Base-by-base conservation (phyloP, 1,140 invertebrate species). In the Cardiocondyla obscurior region DNA sequence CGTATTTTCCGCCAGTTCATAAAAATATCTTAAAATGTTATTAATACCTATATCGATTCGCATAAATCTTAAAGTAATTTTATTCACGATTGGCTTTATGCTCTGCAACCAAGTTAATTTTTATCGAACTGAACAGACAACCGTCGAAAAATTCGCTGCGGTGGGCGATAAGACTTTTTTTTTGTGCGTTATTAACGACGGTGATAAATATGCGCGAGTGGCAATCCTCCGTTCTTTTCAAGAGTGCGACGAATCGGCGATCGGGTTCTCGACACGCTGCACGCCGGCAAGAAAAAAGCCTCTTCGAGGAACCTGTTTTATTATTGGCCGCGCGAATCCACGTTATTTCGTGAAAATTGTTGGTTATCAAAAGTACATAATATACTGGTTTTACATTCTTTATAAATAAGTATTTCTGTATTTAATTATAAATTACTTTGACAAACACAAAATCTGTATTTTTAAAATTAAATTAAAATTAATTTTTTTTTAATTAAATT, bases 211-310 rank as follows among this genome's bases (percentile, higher is more conserved):
- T 88, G 84, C 69, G 53, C 70, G 83, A 64, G 39, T 58, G 42
- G 64, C 49, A 62, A 36, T n/a, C n/a, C 60, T 51, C 49, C 30
- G 81, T 81, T 77, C 55, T 87, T 81, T 55, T 88, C 83, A 64
- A 67, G 28, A 85, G 60, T 82, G 87, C 83, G 83, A 89, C 86
- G 84, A 88, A 89, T 88, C 70, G 81, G 33, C 84, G 74, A 88
- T 87, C 73, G 73, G 62, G 85, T 69, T 55, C 83, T 67, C 51
- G 25, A 30, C 28, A 25, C 12, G 53, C 46, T n/a, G 46, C 46
- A n/a, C 46, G 51, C 30, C 19, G 36, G 46, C 62, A 19, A n/a
- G 51, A 53, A 82, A 88, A 82, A 83, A 74, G 81, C 28, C 19
- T 44, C 67, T 60, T 22, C 16, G 28, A 19, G 16, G 12, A 81